Base-by-base conservation (phyloP, 2,888 invertebrate genomes). In the Arctia plantaginis region DNA sequence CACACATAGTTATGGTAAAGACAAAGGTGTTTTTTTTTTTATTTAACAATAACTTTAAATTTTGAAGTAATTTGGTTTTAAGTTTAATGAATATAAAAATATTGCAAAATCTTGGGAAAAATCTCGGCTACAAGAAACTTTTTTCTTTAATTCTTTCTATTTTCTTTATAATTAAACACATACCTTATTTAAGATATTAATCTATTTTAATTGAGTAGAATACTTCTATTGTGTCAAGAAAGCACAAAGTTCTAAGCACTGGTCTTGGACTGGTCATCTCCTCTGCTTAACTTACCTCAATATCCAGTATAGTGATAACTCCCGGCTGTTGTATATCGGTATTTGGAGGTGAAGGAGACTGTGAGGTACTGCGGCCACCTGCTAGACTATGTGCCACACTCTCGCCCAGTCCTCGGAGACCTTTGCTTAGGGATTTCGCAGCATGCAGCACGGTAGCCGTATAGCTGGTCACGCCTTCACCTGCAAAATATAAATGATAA, bases 371-470 rank as follows among this genome's bases (percentile, higher is more conserved):
- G 74, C 94, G 96, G 68, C 96, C 96, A 59, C 98, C 99, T 0
- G 98, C 98, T 69, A 99, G 93, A 87, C 98, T 99, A 85, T 98
- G 98, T 0, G 99, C 99, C 65, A 99, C 98, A 67, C 98, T 98
- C 93, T 99, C 99, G 23, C 99, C 98, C 77, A 99, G 96, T 76
- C 98, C 98, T 0, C 98, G 97, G 72, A 99, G 93, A 0, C 99
- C 99, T 92, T 99, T 98, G 75, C 99, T 98, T 59, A 99, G 96
- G 33, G 98, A 98, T 95, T 99, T 99, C 30, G 99, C 99, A 2
- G 99, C 99, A 93, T 99, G 98, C 18, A 99, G 96, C 72, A 99
- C 98, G 0, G 99, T 98, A 1, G 99, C 99, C 67, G 99, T 99
- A 86, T 98, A 98, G 90, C 98, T 98, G 88, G 98, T 97, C 23